Conservation (phyloP, 1,140 invertebrate species). For the Araneus ventricosus region DNA sequence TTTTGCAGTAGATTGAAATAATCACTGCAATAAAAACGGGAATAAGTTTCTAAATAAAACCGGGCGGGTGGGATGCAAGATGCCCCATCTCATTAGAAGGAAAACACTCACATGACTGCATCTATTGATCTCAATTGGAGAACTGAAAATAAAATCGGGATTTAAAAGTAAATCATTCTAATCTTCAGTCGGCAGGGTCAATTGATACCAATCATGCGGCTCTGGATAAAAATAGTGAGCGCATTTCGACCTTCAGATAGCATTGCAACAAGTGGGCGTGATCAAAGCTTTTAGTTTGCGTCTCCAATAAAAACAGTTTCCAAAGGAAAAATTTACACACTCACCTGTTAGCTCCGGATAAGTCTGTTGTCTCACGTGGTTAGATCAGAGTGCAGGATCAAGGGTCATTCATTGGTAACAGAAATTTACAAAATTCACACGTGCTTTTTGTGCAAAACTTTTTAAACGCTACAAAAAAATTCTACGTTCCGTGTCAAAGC, state of each 20-base stretch:
- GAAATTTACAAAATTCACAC: not conserved
- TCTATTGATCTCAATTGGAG: slow-evolving; percentile 6
- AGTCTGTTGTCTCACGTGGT: not conserved
- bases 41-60: not conserved
- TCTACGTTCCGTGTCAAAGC: too few relatives aligned
- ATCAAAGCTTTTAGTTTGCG: not conserved
- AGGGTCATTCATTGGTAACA: slow-evolving; percentile 36
- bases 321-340: not conserved
- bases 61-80: not conserved
- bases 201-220: slow-evolving; percentile 44
- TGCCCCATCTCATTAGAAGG: not conserved
- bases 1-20: not conserved
- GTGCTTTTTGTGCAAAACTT: not conserved
- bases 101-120: not conserved
- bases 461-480: not conserved
- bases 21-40: not conserved
- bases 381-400: not conserved
- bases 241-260: slow-evolving; percentile 49
- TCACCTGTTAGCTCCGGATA: not conserved
- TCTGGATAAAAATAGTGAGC: slow-evolving; percentile 45
- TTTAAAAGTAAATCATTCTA: slow-evolving; percentile 12
- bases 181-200: not conserved
- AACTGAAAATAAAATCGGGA: not conserved
- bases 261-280: slow-evolving; percentile 35
- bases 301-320: not conserved